Evolutionary conservation across 2,888 invertebrate species (phyloP).

Genomic region (Drosophila bunnanda): DNA sequence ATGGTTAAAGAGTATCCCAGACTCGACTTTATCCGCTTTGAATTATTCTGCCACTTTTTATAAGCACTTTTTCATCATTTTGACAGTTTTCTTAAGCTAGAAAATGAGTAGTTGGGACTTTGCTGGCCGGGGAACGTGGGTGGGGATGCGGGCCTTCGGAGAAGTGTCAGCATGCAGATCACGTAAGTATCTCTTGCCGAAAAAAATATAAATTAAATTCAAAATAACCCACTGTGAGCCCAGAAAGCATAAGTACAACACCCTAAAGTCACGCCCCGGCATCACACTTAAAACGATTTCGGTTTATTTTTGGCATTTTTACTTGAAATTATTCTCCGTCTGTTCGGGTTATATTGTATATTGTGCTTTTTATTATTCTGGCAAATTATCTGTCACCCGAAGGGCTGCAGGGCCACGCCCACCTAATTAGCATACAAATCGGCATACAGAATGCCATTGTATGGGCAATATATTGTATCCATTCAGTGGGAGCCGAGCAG

Average conservation of each 20-base stretch:
- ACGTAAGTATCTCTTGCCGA: slow-evolving; percentile 65
- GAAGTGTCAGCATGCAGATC: slow-evolving; percentile 57
- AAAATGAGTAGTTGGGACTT: slow-evolving; percentile 42
- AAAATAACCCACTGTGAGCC: slow-evolving; percentile 38
- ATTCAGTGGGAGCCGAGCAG: slow-evolving; percentile 47
- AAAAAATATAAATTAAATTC: slow-evolving; percentile 58
- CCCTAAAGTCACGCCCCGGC: slow-evolving; percentile 72
- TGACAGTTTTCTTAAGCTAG: slow-evolving; percentile 42
- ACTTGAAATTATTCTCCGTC: slow-evolving; percentile 45
- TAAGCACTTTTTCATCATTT: slow-evolving; percentile 44
- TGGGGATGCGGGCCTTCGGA: slow-evolving; percentile 51
- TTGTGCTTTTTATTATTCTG: slow-evolving; percentile 19
- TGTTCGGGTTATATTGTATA: slow-evolving; percentile 32
- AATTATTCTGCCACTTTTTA: slow-evolving; percentile 48
- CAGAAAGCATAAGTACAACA: slow-evolving; percentile 56
- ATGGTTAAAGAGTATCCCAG: not conserved
- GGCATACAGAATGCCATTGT: slow-evolving; percentile 39
- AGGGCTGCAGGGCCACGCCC: slow-evolving; percentile 52
- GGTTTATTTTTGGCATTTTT: slow-evolving; percentile 55
- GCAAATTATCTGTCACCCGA: slow-evolving; percentile 51
- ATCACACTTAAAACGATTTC: slow-evolving; percentile 62
- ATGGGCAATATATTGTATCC: slow-evolving; percentile 9
- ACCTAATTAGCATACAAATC: slow-evolving; percentile 47
- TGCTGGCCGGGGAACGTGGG: slow-evolving; percentile 48
- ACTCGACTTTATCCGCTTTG: not conserved